A percentile compares a stretch with the other conserved stretches of the same genome.
phyloP scores from a whole-genome alignment of 2,113 vertebrate species.

The Rhinoderma darwinii region DNA sequence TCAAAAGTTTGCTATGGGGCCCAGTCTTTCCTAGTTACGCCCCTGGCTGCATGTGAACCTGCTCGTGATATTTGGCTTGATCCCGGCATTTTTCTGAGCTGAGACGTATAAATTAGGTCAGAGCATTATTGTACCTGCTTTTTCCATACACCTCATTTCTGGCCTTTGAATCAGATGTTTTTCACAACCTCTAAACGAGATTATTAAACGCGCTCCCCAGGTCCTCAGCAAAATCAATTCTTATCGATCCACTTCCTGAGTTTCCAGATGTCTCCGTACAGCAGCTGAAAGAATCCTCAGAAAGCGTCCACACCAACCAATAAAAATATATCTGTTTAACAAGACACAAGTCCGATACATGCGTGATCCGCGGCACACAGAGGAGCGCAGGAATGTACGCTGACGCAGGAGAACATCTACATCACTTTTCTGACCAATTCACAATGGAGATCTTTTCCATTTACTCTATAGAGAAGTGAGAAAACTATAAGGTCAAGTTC shows the following conservation, averaged over 20 bases:
- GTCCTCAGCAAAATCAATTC: slow-evolving; percentile 48
- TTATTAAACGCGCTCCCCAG: slow-evolving; percentile 53
- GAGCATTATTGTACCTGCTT: neutral
- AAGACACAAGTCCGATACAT: neutral
- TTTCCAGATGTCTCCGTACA: slow-evolving; percentile 44
- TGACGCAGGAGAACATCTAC: neutral
- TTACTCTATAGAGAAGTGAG: neutral
- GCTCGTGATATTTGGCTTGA: neutral
- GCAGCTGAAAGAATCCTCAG: slow-evolving; percentile 33
- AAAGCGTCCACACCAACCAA: slow-evolving; percentile 16
- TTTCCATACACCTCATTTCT: slow-evolving; percentile 23
- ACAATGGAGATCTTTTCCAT: neutral
- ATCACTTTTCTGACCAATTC: neutral
- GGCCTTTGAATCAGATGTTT: slow-evolving; percentile 49
- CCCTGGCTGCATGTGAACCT: no score
- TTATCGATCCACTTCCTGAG: slow-evolving; percentile 48
- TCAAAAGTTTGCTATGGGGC: no score
- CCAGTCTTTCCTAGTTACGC: no score
- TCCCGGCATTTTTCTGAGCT: neutral
- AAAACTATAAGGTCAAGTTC: neutral
- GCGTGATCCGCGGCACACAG: neutral
- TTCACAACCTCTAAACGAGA: slow-evolving; percentile 55
- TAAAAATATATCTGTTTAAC: slow-evolving; percentile 40
- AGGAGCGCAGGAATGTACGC: neutral
- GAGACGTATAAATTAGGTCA: neutral